Evolutionary conservation across 2,797 vertebrate genomes (phyloP).

Genomic region (Acipenser transmontanus): DNA sequence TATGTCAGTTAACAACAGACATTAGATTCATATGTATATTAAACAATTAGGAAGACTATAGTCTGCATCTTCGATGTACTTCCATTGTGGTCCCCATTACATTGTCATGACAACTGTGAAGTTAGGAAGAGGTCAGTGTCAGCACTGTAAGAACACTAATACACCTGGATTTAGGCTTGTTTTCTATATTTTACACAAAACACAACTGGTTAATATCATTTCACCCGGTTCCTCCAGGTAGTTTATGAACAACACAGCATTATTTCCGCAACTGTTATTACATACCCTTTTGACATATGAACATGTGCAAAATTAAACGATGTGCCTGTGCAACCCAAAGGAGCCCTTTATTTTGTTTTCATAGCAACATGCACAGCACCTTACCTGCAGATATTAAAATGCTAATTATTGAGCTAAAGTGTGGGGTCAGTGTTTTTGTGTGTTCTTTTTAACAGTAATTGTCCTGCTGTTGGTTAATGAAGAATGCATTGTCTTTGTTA

Average conservation of each 20-base stretch:
- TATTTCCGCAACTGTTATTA: not conserved
- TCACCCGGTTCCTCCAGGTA: not conserved
- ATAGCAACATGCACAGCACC: constrained; percentile 24
- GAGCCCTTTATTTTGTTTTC: constrained; percentile 18
- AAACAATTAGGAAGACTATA: not conserved
- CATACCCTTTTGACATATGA: not conserved
- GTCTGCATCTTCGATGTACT: too few species aligned
- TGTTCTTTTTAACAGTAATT: constrained; percentile 40
- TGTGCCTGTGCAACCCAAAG: constrained; percentile 1
- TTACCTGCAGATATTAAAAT: constrained; percentile 18
- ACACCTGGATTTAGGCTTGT: too few species aligned
- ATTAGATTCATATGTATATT: not conserved
- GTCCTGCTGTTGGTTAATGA: constrained; percentile 59
- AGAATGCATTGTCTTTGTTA: constrained; percentile 65
- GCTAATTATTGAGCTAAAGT: constrained; percentile 21
- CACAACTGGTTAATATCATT: not conserved
- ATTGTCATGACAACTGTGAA: not conserved
- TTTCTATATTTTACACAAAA: too few species aligned
- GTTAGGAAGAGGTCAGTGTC: not conserved
- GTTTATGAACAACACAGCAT: not conserved
- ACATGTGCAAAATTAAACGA: not conserved
- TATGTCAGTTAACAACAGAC: too few species aligned
- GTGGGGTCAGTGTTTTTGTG: constrained; percentile 45
- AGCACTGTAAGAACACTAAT: too few species aligned
- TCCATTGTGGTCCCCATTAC: not conserved